Conservation (phyloP, 1,140 invertebrate species). For the Charaxes varanes region DNA sequence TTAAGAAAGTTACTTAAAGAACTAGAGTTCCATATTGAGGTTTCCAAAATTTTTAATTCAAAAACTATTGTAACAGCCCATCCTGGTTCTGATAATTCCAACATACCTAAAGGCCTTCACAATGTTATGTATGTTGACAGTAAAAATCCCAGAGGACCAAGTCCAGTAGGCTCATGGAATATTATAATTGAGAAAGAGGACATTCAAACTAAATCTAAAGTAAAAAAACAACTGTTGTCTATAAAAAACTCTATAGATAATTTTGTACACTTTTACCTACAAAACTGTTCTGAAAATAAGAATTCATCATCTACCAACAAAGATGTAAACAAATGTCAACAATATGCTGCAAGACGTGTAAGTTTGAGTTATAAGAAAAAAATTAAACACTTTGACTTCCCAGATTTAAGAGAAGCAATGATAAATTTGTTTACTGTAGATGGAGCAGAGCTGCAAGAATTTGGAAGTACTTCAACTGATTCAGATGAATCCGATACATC, state of each 20-base stretch:
- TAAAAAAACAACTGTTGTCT: slow-evolving; percentile 44
- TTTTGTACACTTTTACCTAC: slow-evolving; percentile 39
- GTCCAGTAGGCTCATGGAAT: slow-evolving; percentile 45
- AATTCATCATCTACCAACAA: slow-evolving; percentile 1
- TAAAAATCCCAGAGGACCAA: slow-evolving; percentile 22
- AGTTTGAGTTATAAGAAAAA: slow-evolving; percentile 48
- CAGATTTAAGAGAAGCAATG: slow-evolving; percentile 51
- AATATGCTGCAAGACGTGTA: not conserved
- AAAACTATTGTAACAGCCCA: slow-evolving; percentile 31
- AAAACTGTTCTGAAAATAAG: slow-evolving; percentile 18
- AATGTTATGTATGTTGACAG: slow-evolving; percentile 28
- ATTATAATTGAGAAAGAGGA: slow-evolving; percentile 52
- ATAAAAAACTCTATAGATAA: slow-evolving; percentile 43
- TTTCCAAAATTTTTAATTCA: slow-evolving; percentile 49
- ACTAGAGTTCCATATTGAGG: slow-evolving; percentile 58
- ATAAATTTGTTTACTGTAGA: slow-evolving; percentile 41
- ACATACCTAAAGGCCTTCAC: slow-evolving; percentile 29
- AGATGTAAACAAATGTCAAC: slow-evolving; percentile 2
- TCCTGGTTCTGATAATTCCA: slow-evolving; percentile 29
- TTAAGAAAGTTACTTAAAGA: slow-evolving; percentile 49
- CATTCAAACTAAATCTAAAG: slow-evolving; percentile 33
- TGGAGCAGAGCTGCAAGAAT: slow-evolving; percentile 19
- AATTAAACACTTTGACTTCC: slow-evolving; percentile 54
- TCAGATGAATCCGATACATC: slow-evolving; percentile 26
- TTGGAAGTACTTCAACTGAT: slow-evolving; percentile 18